Base-by-base conservation (phyloP, 2,888 invertebrate genomes). In the Lathronympha strigana region DNA sequence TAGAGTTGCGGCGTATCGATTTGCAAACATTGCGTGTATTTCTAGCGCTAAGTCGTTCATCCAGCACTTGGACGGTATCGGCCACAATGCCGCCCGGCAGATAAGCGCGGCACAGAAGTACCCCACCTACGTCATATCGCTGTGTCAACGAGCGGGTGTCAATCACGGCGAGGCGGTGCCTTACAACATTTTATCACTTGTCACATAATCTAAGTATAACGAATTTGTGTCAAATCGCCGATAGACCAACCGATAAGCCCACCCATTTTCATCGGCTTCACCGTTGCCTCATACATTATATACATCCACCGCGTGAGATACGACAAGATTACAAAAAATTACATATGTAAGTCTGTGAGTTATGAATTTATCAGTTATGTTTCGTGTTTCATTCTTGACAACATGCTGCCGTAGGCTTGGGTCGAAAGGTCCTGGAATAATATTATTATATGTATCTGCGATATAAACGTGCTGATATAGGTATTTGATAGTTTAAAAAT, bases 181-280 rank as follows among this genome's bases (percentile, higher is more conserved):
- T 91, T 86, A 86, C 86, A 90, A 87, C 85, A 83, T 85, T 83
- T 88, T 92, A 92, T 92, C 91, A 80, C 81, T 86, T 88, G 88
- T 87, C 90, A 87, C 84, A 86, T 86, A 90, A 90, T 88, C 91
- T 89, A 85, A 85, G 84, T 88, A 87, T 88, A 89, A 89, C 90
- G 87, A 90, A 88, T 90, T 91, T 90, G 86, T 88, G 87, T 90
- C 89, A 89, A 88, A 88, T 90, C 86, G 86, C 74, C 83, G 89
- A 90, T 89, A 82, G 87, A 84, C 78, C 80, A 78, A 77, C 76
- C 78, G 90, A 91, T 91, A 91, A 90, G 89, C 84, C 89, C 90
- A 90, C 90, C 89, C 89, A 89, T 87, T 82, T 58, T 64, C 58
- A 40, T 19, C 57, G 55, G 40, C 82, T 76, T 74, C 76, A 76